Evolutionary conservation across 2,113 vertebrate species (phyloP).

Genomic region (Actinemys pallida): DNA sequence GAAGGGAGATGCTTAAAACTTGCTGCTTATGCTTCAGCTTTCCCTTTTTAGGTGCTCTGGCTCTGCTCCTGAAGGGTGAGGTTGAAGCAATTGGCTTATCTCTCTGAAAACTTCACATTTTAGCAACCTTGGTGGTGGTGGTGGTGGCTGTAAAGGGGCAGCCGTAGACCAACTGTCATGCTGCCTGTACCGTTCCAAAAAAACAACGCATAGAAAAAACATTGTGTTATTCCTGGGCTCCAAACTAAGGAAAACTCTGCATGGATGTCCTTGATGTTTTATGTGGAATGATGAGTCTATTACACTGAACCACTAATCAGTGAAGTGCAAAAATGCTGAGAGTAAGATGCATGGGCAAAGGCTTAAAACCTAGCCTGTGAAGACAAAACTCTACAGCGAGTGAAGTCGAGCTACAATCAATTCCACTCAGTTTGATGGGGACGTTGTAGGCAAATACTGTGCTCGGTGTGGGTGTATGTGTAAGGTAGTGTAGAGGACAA

Average conservation of each 20-base stretch:
- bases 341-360: too few species aligned
- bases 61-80: neutral
- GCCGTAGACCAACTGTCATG: neutral
- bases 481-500: neutral
- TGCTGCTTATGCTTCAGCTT: too few species aligned
- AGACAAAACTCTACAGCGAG: neutral
- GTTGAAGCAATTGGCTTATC: conserved; percentile 23
- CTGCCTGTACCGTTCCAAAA: too few species aligned
- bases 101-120: conserved; percentile 27
- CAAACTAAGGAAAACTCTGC: too few species aligned
- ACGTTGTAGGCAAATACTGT: neutral
- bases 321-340: too few species aligned
- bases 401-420: neutral
- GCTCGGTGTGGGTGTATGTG: neutral
- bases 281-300: too few species aligned
- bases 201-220: too few species aligned
- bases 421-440: neutral
- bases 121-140: conserved; percentile 21
- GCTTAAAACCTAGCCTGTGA: neutral
- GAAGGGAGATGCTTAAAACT: too few species aligned
- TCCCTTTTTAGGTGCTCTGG: too few species aligned
- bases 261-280: too few species aligned
- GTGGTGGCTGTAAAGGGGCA: conserved; percentile 39
- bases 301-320: too few species aligned
- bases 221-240: too few species aligned